These are phyloP conservation scores for Colossoma macropomum DNA, from an alignment of 2,113 vertebrate species.

Conservation along the genomic window DNA sequence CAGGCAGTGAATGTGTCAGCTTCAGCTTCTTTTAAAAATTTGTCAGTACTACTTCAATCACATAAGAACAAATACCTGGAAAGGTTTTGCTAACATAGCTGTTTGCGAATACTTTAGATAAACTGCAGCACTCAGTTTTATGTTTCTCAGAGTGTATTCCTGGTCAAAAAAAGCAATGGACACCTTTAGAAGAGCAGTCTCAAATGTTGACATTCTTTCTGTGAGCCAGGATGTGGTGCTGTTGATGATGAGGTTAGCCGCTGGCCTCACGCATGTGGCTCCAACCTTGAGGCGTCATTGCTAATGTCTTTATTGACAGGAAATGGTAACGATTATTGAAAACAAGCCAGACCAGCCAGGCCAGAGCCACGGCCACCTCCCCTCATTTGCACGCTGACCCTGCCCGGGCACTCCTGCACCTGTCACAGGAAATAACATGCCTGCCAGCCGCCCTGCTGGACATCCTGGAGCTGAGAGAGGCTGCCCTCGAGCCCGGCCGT, in stretches of 20 bases:
- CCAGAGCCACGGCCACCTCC: not conserved
- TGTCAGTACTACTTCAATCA: too few relatives aligned
- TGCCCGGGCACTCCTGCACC: constrained; percentile 68
- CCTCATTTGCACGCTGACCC: constrained; percentile 55
- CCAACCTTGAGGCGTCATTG: not conserved
- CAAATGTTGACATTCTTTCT: too few relatives aligned
- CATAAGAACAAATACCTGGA: too few relatives aligned
- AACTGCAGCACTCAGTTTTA: too few relatives aligned
- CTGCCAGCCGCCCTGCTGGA: constrained; percentile 56
- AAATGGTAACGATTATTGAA: constrained; percentile 2
- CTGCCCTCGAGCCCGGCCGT: constrained; percentile 8
- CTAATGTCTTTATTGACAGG: constrained; percentile 24
- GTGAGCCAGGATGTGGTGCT: not conserved
- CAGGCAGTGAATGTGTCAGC: too few relatives aligned
- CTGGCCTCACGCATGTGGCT: not conserved
- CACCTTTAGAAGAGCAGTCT: too few relatives aligned
- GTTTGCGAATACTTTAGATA: too few relatives aligned
- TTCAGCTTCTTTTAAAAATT: too few relatives aligned
- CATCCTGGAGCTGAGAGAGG: constrained; percentile 44
- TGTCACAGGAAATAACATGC: constrained; percentile 74
- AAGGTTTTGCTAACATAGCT: too few relatives aligned
- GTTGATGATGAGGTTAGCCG: not conserved
- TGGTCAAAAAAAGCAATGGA: too few relatives aligned
- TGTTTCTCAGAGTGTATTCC: too few relatives aligned
- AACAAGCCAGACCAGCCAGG: constrained; percentile 35